Evolutionary conservation across 2,113 vertebrate genomes (phyloP), one percentile per base, ranked within the genome.

Genomic region (Pseudorasbora parva): DNA sequence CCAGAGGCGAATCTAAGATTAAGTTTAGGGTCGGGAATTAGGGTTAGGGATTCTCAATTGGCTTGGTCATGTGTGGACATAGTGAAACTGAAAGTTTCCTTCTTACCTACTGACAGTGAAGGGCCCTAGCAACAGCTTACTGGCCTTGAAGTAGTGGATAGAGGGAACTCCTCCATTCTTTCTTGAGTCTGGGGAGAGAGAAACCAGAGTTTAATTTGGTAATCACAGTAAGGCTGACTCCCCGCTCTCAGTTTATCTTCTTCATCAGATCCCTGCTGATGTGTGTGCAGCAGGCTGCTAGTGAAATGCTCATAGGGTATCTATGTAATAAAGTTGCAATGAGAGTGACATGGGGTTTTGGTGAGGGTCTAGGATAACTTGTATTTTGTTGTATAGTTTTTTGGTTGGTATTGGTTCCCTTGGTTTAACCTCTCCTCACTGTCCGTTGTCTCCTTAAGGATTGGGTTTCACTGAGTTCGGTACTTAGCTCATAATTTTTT

Each of bases 1-100:
- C 12, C 45, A 41, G 78, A 85, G 71, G 68, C 41, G 45, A 51
- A 75, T 81, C 23, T 66, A 51, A 54, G 72, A 82, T 81, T 64
- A 64, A 41, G 57, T 25, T 69, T 69, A 85, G 71, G 45, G 43
- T 80, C 45, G 19, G 68, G 30, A 62, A 25, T 68, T 68, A 27
- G 78, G 84, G 37, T 59, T 82, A 59, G 49, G 37, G 57, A 73
- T 33, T 49, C 78, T 57, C 60, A 47, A 11, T 82, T 23, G 25
- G 19, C 51, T 82, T 37, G 68, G 10, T 47, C 6, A 66, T 69
- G 47, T 14, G 59, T 21, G 37, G 45, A 37, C 56, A 33, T 33
- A 43, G 27, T 66, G 27, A 66, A 69, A 73, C 41, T 59, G 51
- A 82, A 73, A 60, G 51, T 74, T 60, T 64, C 72, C 72, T 83